Evolutionary conservation across 2,113 vertebrate genomes (phyloP).

Genomic region (Riparia riparia): DNA sequence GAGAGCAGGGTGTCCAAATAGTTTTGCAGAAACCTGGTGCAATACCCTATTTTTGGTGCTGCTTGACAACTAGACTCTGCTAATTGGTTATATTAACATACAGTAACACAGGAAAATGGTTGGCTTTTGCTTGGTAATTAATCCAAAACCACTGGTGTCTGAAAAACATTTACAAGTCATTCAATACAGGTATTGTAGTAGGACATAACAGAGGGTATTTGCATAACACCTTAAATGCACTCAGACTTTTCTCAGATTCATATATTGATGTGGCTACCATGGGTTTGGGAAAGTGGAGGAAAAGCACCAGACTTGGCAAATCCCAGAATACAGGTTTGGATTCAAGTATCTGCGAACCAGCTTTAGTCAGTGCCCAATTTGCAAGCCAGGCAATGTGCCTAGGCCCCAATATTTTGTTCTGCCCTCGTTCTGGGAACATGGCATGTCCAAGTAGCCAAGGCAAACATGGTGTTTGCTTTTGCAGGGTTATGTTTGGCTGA

Average conservation of each 20-base stretch:
- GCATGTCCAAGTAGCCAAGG: conserved; percentile 30
- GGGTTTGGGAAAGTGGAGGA: neutral
- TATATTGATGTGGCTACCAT: neutral
- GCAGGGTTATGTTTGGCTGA: conserved; percentile 70
- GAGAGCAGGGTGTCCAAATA: neutral
- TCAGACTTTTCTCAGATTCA: neutral
- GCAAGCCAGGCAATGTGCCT: conserved; percentile 17
- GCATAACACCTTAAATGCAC: neutral
- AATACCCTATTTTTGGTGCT: neutral
- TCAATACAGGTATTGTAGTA: neutral
- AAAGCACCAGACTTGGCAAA: conserved; percentile 42
- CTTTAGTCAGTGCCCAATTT: neutral
- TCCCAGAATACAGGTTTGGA: neutral
- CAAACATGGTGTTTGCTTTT: conserved; percentile 48
- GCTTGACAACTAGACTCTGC: neutral
- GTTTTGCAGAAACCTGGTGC: neutral
- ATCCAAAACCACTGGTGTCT: rapidly evolving
- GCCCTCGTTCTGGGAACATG: neutral
- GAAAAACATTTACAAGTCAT: neutral
- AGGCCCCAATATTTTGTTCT: conserved; percentile 39
- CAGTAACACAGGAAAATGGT: neutral
- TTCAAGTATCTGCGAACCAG: neutral
- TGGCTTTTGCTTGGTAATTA: neutral
- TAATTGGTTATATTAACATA: neutral
- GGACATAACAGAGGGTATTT: neutral